Conservation (phyloP, 2,797 vertebrate species). For the Myripristis murdjan region DNA sequence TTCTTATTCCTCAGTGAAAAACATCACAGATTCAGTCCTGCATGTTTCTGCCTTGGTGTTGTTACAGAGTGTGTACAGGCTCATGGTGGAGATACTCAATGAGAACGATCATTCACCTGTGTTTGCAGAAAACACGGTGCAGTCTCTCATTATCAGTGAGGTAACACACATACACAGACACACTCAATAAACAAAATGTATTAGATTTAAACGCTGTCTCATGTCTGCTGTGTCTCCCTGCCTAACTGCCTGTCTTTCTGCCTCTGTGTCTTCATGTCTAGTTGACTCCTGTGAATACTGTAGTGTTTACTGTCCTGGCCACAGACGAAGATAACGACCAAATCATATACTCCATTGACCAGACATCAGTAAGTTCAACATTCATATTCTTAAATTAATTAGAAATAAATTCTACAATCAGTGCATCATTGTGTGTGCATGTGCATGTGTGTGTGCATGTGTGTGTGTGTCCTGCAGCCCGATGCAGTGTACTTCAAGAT, state of each 20-base stretch:
- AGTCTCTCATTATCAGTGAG: constrained; percentile 83
- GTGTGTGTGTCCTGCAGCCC: constrained; percentile 76
- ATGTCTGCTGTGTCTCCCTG: constrained; percentile 5
- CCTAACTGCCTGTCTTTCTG: background rate
- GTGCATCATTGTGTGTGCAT: background rate
- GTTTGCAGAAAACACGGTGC: constrained; percentile 79
- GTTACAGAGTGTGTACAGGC: constrained; percentile 81
- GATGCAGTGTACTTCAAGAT: constrained; percentile 88
- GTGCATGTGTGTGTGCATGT: constrained; percentile 21
- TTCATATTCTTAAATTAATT: background rate
- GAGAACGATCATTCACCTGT: constrained; percentile 87
- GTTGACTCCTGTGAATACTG: constrained; percentile 84
- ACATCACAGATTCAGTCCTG: background rate
- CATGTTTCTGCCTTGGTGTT: constrained; percentile 15
- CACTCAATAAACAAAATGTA: background rate
- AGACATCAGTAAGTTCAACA: constrained; percentile 81
- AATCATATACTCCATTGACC: constrained; percentile 87
- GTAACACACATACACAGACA: constrained; percentile 57
- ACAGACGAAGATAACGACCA: constrained; percentile 86
- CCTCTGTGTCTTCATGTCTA: constrained; percentile 50
- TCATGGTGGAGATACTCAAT: constrained; percentile 89
- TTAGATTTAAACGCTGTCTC: background rate
- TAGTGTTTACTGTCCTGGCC: constrained; percentile 86
- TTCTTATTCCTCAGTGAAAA: background rate
- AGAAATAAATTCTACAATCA: background rate